A percentile compares a stretch with the other conserved stretches of the same genome.
These are phyloP conservation scores for Ichneumoninae sp. DNA, from an alignment of 2,888 invertebrate species.

Conservation along the genomic window DNA sequence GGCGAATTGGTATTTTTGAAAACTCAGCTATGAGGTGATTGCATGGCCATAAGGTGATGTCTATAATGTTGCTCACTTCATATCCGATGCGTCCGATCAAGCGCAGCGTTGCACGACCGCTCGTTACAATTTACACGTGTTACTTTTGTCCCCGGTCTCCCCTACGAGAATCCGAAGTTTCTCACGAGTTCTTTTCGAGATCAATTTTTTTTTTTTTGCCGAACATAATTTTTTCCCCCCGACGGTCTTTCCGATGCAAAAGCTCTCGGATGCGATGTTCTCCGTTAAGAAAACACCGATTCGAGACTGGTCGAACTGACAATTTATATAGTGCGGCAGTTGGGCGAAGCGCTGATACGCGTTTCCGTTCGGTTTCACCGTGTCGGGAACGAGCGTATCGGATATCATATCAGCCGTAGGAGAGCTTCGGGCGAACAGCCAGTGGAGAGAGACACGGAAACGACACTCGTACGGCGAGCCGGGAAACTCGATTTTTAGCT, in stretches of 20 bases:
- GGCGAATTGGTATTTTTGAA: too few species aligned
- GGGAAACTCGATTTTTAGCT: conserved; percentile 37
- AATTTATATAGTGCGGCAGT: conserved; percentile 57
- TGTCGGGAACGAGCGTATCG: conserved; percentile 49
- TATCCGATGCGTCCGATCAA: too few species aligned
- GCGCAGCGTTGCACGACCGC: too few species aligned
- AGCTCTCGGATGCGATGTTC: neutral
- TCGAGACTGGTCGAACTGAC: conserved; percentile 35
- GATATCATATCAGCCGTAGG: conserved; percentile 60
- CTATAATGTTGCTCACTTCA: too few species aligned
- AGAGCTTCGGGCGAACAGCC: conserved; percentile 54
- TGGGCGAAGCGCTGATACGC: conserved; percentile 50
- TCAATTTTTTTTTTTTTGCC: neutral
- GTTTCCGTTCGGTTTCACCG: conserved; percentile 59
- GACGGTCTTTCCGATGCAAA: neutral
- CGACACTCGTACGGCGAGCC: neutral
- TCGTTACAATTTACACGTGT: too few species aligned
- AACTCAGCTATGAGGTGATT: too few species aligned
- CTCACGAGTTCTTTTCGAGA: conserved; percentile 7
- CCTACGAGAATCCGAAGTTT: conserved; percentile 26
- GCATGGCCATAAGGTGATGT: too few species aligned
- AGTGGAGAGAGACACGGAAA: conserved; percentile 10
- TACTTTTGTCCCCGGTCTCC: too few species aligned
- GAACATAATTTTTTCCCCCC: neutral
- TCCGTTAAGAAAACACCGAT: neutral